Percentiles rank a stretch among this genome's conserved stretches.
These are phyloP conservation scores for Bolborhynchus lineola DNA, from an alignment of 2,113 vertebrate genomes.

Conservation along the genomic window DNA sequence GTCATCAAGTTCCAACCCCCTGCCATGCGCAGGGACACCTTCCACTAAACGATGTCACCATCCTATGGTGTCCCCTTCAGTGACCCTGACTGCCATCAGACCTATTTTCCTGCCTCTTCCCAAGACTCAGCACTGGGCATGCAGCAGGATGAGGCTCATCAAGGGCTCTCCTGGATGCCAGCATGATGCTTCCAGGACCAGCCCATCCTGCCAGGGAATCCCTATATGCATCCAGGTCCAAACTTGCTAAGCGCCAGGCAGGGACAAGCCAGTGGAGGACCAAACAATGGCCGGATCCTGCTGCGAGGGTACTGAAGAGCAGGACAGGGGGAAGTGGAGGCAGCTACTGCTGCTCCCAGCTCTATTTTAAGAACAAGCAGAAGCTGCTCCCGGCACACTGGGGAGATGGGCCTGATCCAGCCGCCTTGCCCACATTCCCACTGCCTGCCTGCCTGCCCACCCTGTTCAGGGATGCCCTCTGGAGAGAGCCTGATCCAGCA, in stretches of 20 bases:
- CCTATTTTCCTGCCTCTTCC: not conserved
- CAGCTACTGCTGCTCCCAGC: fast-evolving
- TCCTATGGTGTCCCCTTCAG: not conserved
- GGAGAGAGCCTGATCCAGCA: not conserved
- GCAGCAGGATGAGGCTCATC: not conserved
- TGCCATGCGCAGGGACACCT: too few relatives aligned
- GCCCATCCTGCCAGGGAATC: not conserved
- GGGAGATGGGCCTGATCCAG: not conserved
- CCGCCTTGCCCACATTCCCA: fast-evolving
- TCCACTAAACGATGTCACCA: too few relatives aligned
- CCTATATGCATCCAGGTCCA: not conserved
- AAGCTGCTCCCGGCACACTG: not conserved
- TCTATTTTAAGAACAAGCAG: constrained; percentile 15
- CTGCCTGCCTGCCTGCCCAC: not conserved
- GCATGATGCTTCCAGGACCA: not conserved
- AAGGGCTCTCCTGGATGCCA: not conserved
- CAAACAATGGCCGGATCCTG: fast-evolving
- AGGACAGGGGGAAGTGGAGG: not conserved
- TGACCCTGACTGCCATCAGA: fast-evolving
- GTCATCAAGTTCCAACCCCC: too few relatives aligned
- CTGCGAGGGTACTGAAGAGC: not conserved
- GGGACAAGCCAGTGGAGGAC: fast-evolving
- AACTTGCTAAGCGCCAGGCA: not conserved
- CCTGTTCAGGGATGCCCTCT: fast-evolving
- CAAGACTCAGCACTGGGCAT: fast-evolving